Conservation (phyloP, 2,113 vertebrate species). For the Paratilapia polleni region DNA sequence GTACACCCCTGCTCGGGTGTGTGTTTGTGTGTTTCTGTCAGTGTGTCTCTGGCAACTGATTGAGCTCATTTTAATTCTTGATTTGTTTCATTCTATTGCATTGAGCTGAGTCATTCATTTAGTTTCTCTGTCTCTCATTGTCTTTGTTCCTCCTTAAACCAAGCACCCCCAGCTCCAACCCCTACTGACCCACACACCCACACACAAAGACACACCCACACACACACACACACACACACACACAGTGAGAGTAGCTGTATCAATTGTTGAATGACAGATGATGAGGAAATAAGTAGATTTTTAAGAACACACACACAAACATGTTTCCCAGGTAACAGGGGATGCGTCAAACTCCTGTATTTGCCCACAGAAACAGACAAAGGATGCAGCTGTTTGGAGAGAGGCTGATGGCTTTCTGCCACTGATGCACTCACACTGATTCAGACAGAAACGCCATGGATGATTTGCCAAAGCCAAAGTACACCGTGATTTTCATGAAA, state of each 20-base stretch:
- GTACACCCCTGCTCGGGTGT: slow-evolving; percentile 30
- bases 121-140: slow-evolving; percentile 11
- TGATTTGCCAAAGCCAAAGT: slow-evolving; percentile 45
- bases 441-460: slow-evolving; percentile 38
- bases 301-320: slow-evolving; percentile 10
- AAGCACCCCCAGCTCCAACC: not conserved
- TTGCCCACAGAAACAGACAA: slow-evolving; percentile 51
- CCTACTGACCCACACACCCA: not conserved
- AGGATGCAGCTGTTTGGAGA: slow-evolving; percentile 45
- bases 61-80: slow-evolving; percentile 65
- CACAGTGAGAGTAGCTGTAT: not conserved
- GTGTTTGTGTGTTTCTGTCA: slow-evolving; percentile 18
- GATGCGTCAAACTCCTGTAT: slow-evolving; percentile 35
- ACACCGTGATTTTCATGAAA: slow-evolving; percentile 32
- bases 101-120: slow-evolving; percentile 69
- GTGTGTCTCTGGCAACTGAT: not conserved
- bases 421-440: slow-evolving; percentile 71
- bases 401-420: slow-evolving; percentile 55
- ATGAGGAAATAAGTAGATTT: not conserved
- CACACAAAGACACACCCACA: not conserved
- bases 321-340: slow-evolving; percentile 27
- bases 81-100: slow-evolving; percentile 51
- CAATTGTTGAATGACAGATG: slow-evolving; percentile 26
- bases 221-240: not conserved
- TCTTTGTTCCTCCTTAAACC: slow-evolving; percentile 21